Conservation (phyloP, 1,140 invertebrate genomes). For the Drosophila nigromelanica region DNA sequence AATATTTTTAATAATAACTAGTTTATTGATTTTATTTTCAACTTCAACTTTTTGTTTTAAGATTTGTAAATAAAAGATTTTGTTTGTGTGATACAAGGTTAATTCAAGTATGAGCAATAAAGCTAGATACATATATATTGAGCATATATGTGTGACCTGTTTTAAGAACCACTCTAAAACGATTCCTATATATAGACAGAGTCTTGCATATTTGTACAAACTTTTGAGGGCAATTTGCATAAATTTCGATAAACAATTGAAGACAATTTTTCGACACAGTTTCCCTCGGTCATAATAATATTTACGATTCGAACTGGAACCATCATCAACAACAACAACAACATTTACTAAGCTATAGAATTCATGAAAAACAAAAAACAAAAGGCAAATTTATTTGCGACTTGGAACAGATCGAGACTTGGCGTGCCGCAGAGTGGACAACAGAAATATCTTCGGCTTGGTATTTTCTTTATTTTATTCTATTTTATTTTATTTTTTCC, state of each 20-base stretch:
- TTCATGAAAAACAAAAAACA: constrained; percentile 4
- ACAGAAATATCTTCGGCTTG: constrained; percentile 7
- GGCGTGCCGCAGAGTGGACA: constrained; percentile 7
- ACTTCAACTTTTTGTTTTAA: no score
- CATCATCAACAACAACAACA: constrained; percentile 3
- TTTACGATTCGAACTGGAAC: no score
- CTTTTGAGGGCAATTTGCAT: constrained; percentile 34
- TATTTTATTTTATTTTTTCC: background rate
- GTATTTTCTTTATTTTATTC: background rate
- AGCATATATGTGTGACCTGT: background rate
- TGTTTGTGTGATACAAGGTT: no score
- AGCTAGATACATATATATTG: no score
- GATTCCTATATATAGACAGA: constrained; percentile 36
- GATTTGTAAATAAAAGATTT: no score
- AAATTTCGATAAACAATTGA: constrained; percentile 51
- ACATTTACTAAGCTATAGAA: constrained; percentile 12
- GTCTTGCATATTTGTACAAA: constrained; percentile 15
- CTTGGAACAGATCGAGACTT: constrained; percentile 23
- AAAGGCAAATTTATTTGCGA: constrained; percentile 17
- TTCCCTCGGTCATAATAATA: background rate
- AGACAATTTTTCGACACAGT: constrained; percentile 9
- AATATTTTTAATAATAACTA: no score
- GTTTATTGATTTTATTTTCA: no score
- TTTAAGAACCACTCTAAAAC: constrained; percentile 1
- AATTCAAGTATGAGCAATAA: no score